Conservation (phyloP, 2,797 vertebrate species). For the Rhynchonycteris naso region DNA sequence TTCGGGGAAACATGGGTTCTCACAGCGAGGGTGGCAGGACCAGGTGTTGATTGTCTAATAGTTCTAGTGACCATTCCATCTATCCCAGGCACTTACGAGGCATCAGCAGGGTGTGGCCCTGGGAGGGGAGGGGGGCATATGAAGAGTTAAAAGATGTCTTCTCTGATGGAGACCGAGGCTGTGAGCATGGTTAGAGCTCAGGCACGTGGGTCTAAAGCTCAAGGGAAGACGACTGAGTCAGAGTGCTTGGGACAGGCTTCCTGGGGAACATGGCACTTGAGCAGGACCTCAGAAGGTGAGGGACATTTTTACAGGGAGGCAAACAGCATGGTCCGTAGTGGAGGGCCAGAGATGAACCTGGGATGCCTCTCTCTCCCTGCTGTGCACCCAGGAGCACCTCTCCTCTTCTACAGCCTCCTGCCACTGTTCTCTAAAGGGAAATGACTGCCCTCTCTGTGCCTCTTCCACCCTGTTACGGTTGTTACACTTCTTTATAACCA, state of each 20-base stretch:
- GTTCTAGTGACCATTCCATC: background rate
- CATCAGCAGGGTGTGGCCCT: rapidly evolving
- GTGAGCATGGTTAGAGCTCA: rapidly evolving
- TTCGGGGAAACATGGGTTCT: background rate
- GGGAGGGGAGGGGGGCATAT: no score
- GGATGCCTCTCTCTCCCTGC: background rate
- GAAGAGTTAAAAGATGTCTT: background rate
- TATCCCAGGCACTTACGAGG: rapidly evolving
- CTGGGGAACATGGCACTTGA: background rate
- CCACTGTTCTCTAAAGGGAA: no score
- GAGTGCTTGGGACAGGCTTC: background rate
- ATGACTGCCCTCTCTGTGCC: no score
- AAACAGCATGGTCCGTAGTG: no score
- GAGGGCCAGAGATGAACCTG: rapidly evolving
- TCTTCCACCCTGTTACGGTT: no score
- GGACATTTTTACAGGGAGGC: background rate
- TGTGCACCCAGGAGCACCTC: background rate
- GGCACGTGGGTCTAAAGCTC: background rate
- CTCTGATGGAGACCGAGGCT: background rate
- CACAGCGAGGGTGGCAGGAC: background rate
- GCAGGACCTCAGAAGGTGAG: background rate
- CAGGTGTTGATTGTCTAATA: background rate
- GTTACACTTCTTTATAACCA: background rate
- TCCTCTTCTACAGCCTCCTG: background rate
- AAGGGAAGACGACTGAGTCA: background rate